Evolutionary conservation across 2,888 invertebrate genomes (phyloP).

Genomic region (Cistogaster globosa): DNA sequence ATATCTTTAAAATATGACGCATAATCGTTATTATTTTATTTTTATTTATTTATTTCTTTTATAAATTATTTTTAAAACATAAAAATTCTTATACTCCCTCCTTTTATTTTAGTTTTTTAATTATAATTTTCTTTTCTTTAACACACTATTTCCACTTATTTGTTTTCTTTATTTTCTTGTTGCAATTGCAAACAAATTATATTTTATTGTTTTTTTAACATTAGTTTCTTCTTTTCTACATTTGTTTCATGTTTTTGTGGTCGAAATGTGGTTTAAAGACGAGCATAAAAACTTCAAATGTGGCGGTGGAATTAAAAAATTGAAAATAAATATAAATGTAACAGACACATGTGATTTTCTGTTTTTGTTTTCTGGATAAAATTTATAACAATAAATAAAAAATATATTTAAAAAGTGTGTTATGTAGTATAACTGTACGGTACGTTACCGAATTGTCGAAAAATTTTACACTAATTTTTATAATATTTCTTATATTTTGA

Average conservation of each 20-base stretch:
- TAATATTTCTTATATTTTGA: too few relatives aligned
- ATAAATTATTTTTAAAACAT: neutral
- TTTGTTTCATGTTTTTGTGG: conserved; percentile 46
- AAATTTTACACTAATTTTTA: too few relatives aligned
- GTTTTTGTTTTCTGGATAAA: too few relatives aligned
- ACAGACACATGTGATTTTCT: neutral
- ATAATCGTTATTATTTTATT: too few relatives aligned
- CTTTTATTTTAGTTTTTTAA: conserved; percentile 37
- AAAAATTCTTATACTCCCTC: neutral
- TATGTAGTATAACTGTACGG: too few relatives aligned
- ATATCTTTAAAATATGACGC: too few relatives aligned
- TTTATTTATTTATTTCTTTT: too few relatives aligned
- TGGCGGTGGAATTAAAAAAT: neutral
- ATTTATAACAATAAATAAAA: too few relatives aligned
- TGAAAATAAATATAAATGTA: neutral
- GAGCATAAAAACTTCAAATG: conserved; percentile 20
- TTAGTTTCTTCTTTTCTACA: conserved; percentile 14
- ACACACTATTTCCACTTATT: neutral
- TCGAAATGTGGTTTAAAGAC: conserved; percentile 27
- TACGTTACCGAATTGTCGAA: too few relatives aligned
- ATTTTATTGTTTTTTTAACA: conserved; percentile 37
- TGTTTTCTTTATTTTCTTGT: neutral
- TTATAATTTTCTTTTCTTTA: neutral
- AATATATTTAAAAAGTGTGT: too few relatives aligned
- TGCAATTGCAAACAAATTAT: conserved; percentile 30